A percentile compares a stretch with the other conserved stretches of the same genome.
Conservation (phyloP, 2,113 vertebrate species). For the Phasianus colchicus region DNA sequence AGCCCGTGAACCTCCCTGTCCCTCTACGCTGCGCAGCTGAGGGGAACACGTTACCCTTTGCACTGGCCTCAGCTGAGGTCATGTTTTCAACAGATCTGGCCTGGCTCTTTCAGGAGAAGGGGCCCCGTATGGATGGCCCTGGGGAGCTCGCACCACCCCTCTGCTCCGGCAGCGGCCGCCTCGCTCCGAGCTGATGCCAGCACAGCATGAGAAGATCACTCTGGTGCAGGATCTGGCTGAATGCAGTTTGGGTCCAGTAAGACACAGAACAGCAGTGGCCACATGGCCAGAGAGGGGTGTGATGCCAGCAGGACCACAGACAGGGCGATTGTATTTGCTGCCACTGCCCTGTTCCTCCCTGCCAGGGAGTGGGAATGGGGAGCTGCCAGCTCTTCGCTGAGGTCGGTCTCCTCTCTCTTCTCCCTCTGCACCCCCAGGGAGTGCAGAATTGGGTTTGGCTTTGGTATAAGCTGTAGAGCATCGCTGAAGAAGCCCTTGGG, state of each 20-base stretch:
- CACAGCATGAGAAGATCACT: background rate
- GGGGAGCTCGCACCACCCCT: constrained; percentile 47
- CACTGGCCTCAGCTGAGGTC: constrained; percentile 66
- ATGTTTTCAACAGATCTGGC: constrained; percentile 34
- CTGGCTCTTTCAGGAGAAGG: background rate
- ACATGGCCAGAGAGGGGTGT: rapidly evolving
- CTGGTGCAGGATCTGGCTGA: background rate
- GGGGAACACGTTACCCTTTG: constrained; percentile 42
- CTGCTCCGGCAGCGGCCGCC: background rate
- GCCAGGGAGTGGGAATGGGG: background rate
- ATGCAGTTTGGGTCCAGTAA: background rate
- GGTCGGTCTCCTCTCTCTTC: background rate
- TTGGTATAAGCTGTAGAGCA: rapidly evolving
- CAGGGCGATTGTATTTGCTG: background rate
- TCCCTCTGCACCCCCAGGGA: background rate
- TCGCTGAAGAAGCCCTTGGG: background rate
- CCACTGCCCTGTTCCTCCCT: background rate
- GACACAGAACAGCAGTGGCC: background rate
- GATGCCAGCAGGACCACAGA: background rate
- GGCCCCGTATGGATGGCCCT: background rate
- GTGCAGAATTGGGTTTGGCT: rapidly evolving
- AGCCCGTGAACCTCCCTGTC: background rate
- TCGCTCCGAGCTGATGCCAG: constrained; percentile 6
- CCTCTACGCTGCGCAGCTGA: background rate
- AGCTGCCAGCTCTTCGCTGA: background rate